Conservation (phyloP, 2,113 vertebrate genomes). For the Oryzias curvinotus region DNA sequence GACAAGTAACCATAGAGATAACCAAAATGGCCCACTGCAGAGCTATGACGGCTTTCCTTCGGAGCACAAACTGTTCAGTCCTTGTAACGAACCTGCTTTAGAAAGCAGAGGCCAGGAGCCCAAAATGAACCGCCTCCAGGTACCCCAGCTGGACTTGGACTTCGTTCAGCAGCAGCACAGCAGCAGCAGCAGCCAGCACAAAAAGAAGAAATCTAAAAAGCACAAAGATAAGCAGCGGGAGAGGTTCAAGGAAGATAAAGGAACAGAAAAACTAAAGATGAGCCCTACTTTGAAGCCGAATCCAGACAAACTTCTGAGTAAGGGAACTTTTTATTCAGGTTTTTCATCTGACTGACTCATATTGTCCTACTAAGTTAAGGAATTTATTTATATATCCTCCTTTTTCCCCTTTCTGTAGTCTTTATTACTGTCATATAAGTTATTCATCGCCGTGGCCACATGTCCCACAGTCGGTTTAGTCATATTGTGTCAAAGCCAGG, state of each 20-base stretch:
- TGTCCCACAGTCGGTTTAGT: not conserved
- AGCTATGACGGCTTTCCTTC: constrained; percentile 46
- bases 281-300: constrained; percentile 68
- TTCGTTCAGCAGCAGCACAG: constrained; percentile 46
- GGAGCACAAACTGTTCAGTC: constrained; percentile 52
- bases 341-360: not conserved
- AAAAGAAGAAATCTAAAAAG: constrained; percentile 78
- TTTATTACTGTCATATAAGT: not conserved
- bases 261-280: constrained; percentile 58
- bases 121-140: constrained; percentile 31
- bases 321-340: constrained; percentile 1
- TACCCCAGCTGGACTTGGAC: constrained; percentile 28
- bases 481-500: not conserved
- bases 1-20: constrained; percentile 31
- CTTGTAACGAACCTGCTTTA: constrained; percentile 30
- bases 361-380: not conserved
- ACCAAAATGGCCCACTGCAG: constrained; percentile 34
- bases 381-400: not conserved
- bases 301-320: constrained; percentile 73
- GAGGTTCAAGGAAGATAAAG: constrained; percentile 64
- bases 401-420: not conserved
- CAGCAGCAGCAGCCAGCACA: constrained; percentile 59
- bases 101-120: constrained; percentile 47
- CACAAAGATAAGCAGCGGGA: constrained; percentile 77
- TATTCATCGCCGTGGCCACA: not conserved